A percentile compares a stretch with the other conserved stretches of the same genome.
Conservation (phyloP, 1,140 invertebrate genomes). For the Temnothorax curvispinosus region DNA sequence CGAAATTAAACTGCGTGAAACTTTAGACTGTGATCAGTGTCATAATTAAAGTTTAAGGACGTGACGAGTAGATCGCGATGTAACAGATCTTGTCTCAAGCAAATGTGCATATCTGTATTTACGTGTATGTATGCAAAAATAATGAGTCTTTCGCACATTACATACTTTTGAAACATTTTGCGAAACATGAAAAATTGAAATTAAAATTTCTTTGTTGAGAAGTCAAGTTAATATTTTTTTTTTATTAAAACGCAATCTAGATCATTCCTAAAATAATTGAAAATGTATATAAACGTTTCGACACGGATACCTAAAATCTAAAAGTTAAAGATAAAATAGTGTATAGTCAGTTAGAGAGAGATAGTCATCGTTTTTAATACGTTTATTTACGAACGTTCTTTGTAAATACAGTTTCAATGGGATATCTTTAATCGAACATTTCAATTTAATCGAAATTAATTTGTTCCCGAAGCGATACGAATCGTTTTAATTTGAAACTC, state of each 20-base stretch:
- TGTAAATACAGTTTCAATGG: neutral
- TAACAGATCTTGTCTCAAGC: neutral
- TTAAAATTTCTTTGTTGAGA: neutral
- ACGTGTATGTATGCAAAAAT: neutral
- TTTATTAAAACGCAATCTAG: neutral
- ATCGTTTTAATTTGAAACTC: constrained; percentile 5
- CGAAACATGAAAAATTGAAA: neutral
- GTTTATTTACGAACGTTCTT: neutral
- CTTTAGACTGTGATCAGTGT: neutral
- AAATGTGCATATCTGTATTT: neutral
- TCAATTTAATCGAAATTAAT: too few species aligned
- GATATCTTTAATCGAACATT: constrained; percentile 12
- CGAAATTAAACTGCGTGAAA: neutral
- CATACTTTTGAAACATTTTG: neutral
- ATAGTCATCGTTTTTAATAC: neutral
- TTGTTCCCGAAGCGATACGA: neutral
- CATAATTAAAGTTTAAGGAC: neutral
- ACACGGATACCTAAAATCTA: constrained; percentile 8
- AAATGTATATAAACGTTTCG: neutral
- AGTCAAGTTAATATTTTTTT: neutral
- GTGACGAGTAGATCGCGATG: neutral
- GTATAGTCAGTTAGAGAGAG: neutral
- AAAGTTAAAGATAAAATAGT: constrained; percentile 22
- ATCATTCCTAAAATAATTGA: neutral
- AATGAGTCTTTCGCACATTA: neutral